Percentiles rank a stretch among this genome's conserved stretches.
Evolutionary conservation across 2,113 vertebrate species (phyloP).

Genomic region (Barbus barbus): DNA sequence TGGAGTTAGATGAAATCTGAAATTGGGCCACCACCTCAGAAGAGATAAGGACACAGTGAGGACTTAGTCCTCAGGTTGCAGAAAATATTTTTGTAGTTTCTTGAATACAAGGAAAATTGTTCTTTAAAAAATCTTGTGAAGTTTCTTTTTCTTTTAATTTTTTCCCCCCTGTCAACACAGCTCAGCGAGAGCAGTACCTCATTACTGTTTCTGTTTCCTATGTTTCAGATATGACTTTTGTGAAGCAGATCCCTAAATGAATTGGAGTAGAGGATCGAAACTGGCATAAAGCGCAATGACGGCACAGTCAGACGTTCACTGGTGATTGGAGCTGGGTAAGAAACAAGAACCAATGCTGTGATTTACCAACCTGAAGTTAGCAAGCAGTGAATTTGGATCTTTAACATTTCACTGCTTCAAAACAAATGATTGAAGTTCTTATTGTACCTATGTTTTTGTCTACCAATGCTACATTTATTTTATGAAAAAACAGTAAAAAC

Average conservation of each 20-base stretch:
- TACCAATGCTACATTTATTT: too few species aligned
- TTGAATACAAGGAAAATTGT: not conserved
- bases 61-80: not conserved
- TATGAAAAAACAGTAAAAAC: too few species aligned
- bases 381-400: too few species aligned
- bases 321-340: conserved; percentile 74
- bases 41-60: too few species aligned
- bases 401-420: too few species aligned
- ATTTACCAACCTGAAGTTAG: not conserved
- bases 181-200: not conserved
- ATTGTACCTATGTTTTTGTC: too few species aligned
- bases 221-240: conserved; percentile 50
- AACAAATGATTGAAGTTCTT: too few species aligned
- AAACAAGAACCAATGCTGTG: not conserved
- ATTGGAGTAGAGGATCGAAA: not conserved
- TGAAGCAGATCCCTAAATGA: conserved; percentile 40
- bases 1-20: conserved; percentile 10
- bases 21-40: conserved; percentile 4
- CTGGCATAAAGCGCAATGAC: conserved; percentile 59
- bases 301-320: conserved; percentile 56
- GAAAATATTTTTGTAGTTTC: not conserved
- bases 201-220: not conserved
- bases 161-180: too few species aligned
- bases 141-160: too few species aligned
- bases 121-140: too few species aligned